Evolutionary conservation across 2,113 vertebrate genomes (phyloP), one percentile per base, ranked within the genome.

Genomic region (Cygnus atratus): DNA sequence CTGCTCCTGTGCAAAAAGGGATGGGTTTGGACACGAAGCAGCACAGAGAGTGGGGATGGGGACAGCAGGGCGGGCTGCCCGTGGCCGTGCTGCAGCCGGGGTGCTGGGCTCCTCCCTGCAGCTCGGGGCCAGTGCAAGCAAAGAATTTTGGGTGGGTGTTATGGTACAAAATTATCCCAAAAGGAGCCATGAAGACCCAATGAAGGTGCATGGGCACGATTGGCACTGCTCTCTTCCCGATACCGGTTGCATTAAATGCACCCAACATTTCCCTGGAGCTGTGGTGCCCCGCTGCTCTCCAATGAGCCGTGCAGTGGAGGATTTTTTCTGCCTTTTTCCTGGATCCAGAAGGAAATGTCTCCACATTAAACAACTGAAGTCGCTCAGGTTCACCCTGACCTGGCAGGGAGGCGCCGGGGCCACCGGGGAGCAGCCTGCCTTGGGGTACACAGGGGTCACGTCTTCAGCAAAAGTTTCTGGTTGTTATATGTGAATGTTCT

Each of bases 1-100:
- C 26, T n/a, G 48, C 26, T 29, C 37, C 62, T 16, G 44, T 2
- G 31, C 5, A 25, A 11, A 44, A 10, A n/a, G 43, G 62, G 62
- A 11, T 12, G 0, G 29, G 15, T 37, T 39, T 25, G 61, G 61
- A 63, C 8, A 3, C 7, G 61, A 39, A 39, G 24, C 61, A 28
- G 37, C 35, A 28, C 5, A 26, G 61, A 17, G 18, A 28, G 26
- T 12, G 11, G 37, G 62, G 62, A 28, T 18, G 17, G 37, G 62
- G 37, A 26, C 25, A 5, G 37, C 25, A 41, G 26, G 37, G 8
- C 0, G 17, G 37, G 10, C 0, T 55, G 7, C 48, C 41, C 20
- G 10, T 6, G 1, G 1, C 62, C 1, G 0, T 25, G 9, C n/a
- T 0, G 1, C 0, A 1, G 33, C 1, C 0, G 5, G 37, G 39